phyloP scores from a whole-genome alignment of 2,113 vertebrate genomes.

The Sylvilagus bachmani region DNA sequence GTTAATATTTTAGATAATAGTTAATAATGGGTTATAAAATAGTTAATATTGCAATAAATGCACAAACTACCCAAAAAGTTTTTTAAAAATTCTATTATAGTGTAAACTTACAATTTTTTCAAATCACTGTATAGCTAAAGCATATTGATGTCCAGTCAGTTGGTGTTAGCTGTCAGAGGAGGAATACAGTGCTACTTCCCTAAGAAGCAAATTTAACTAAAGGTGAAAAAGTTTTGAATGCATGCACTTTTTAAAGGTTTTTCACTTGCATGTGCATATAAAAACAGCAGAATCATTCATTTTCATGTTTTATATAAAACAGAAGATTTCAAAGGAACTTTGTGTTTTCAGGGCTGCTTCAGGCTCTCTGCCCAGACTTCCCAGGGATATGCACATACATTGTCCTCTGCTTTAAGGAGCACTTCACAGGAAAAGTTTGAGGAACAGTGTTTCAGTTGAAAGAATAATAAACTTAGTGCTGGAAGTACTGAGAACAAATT shows the following conservation, averaged over 20 bases:
- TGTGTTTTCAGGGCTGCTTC: slow-evolving; percentile 81
- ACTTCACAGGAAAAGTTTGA: slow-evolving; percentile 79
- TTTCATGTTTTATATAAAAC: slow-evolving; percentile 83
- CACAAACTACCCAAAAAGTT: background rate
- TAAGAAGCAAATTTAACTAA: slow-evolving; percentile 65
- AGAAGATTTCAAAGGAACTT: slow-evolving; percentile 81
- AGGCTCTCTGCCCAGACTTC: slow-evolving; percentile 77
- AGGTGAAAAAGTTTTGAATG: slow-evolving; percentile 79
- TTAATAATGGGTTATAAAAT: background rate
- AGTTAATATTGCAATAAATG: background rate
- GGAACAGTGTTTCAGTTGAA: slow-evolving; percentile 65
- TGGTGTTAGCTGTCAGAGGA: slow-evolving; percentile 30
- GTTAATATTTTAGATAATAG: no score
- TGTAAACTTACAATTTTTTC: background rate
- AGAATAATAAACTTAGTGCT: slow-evolving; percentile 76
- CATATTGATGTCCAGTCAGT: background rate
- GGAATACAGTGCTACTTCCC: background rate
- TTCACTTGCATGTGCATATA: slow-evolving; percentile 74
- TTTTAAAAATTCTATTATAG: background rate
- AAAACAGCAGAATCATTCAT: slow-evolving; percentile 78
- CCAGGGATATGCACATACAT: slow-evolving; percentile 55
- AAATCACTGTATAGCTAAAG: rapidly evolving
- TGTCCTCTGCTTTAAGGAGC: slow-evolving; percentile 72
- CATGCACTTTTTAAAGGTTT: slow-evolving; percentile 70
- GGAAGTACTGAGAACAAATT: slow-evolving; percentile 64